Evolutionary conservation across 2,888 invertebrate genomes (phyloP).

Genomic region (Caenorhabditis drosophilae): DNA sequence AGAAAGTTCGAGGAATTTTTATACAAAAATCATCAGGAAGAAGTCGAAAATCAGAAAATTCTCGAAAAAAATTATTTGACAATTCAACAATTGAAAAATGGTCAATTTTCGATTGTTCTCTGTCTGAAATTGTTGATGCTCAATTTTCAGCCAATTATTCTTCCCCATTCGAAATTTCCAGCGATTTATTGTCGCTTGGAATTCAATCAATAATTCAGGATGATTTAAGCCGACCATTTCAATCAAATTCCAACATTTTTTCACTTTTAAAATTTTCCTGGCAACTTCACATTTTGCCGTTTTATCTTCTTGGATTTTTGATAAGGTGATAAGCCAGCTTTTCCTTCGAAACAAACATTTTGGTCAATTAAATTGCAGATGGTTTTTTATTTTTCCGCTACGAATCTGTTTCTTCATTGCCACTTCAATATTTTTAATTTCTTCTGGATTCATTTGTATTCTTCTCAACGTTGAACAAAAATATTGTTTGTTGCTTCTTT

Average conservation of each 20-base stretch:
- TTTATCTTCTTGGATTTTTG: no score
- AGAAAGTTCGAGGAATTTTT: not conserved
- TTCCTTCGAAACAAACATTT: no score
- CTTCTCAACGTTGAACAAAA: constrained; percentile 14
- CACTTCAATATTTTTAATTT: constrained; percentile 41
- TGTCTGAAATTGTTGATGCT: no score
- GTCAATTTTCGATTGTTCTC: not conserved
- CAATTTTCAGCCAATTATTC: constrained; percentile 5
- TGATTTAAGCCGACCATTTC: constrained; percentile 34
- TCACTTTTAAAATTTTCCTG: not conserved
- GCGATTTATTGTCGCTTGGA: constrained; percentile 15
- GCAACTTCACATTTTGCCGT: no score
- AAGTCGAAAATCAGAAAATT: not conserved
- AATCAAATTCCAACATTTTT: constrained; percentile 6
- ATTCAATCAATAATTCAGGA: constrained; percentile 40
- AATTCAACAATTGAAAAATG: no score
- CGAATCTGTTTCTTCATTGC: constrained; percentile 44
- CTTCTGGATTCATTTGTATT: constrained; percentile 30
- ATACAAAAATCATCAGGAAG: no score
- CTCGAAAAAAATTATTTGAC: not conserved
- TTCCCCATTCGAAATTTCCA: constrained; percentile 15
- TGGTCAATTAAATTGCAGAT: constrained; percentile 21
- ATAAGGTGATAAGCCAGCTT: no score
- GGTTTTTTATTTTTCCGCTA: constrained; percentile 49
- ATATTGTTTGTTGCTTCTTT: constrained; percentile 14